A percentile compares a stretch with the other conserved stretches of the same genome.
Conservation (phyloP, 1,140 invertebrate genomes). For the Sinella curviseta region DNA sequence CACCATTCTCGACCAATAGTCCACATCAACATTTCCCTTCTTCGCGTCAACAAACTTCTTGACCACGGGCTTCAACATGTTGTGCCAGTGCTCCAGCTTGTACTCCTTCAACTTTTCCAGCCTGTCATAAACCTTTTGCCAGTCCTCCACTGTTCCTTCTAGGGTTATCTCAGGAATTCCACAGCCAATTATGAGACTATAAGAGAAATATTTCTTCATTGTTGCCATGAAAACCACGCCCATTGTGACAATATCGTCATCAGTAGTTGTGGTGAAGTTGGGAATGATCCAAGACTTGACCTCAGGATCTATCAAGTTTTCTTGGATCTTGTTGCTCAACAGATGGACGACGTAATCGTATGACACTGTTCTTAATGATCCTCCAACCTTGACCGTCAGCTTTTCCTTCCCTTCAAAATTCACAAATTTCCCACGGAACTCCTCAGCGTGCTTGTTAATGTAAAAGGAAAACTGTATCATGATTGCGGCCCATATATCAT, state of each 20-base stretch:
- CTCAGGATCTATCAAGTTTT: constrained; percentile 26
- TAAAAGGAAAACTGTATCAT: too few species aligned
- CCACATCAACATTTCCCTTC: not conserved
- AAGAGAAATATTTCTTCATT: constrained; percentile 30
- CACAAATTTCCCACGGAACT: too few species aligned
- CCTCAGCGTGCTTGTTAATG: too few species aligned
- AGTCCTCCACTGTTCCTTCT: constrained; percentile 26
- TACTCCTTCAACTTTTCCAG: too few species aligned
- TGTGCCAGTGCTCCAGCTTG: constrained; percentile 1
- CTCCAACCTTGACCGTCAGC: too few species aligned
- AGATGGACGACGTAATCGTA: too few species aligned
- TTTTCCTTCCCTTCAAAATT: too few species aligned
- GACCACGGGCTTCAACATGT: constrained; percentile 15
- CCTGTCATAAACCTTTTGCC: constrained; percentile 23
- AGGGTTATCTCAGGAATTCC: too few species aligned
- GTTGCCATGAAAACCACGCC: constrained; percentile 28
- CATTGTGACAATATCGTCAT: too few species aligned
- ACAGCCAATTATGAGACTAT: not conserved
- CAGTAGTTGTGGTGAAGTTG: constrained; percentile 29
- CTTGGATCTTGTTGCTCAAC: constrained; percentile 29
- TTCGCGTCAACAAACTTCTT: constrained; percentile 30
- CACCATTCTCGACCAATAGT: constrained; percentile 23
- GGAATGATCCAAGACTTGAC: constrained; percentile 30
- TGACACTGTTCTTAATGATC: too few species aligned
- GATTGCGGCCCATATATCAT: too few species aligned